Evolutionary conservation across 2,113 vertebrate species (phyloP).

Genomic region (Colistium nudipinnis): DNA sequence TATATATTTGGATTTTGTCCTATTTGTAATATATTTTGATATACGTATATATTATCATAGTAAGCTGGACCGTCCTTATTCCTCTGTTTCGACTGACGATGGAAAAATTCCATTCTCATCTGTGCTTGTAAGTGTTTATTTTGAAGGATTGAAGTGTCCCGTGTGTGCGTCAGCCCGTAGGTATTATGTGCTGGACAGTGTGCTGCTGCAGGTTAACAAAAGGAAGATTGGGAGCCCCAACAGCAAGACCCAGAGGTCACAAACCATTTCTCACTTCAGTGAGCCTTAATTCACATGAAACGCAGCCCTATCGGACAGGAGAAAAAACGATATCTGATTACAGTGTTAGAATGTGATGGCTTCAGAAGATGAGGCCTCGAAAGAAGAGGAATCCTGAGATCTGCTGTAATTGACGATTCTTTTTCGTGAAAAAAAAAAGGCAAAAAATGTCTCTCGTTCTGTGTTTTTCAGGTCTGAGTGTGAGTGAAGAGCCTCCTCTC

Average conservation of each 20-base stretch:
- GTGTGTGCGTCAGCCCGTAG: background rate
- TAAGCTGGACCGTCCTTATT: too few relatives aligned
- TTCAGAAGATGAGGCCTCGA: background rate
- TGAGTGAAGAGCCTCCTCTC: constrained; percentile 71
- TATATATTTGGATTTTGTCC: too few relatives aligned
- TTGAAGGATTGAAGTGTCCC: background rate
- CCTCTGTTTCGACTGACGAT: too few relatives aligned
- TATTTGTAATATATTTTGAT: too few relatives aligned
- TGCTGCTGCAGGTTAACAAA: constrained; percentile 39
- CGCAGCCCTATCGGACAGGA: background rate
- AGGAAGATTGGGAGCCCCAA: constrained; percentile 44
- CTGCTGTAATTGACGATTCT: background rate
- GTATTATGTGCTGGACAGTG: too few relatives aligned
- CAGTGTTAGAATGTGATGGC: background rate
- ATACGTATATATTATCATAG: too few relatives aligned
- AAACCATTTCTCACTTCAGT: constrained; percentile 55
- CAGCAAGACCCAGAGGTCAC: constrained; percentile 37
- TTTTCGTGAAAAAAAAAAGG: background rate
- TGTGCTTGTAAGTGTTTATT: too few relatives aligned
- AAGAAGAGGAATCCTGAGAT: background rate
- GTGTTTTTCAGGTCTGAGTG: constrained; percentile 64
- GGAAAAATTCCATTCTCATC: too few relatives aligned
- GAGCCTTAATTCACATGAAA: constrained; percentile 34
- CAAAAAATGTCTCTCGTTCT: background rate
- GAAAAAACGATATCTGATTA: background rate